Base-by-base conservation (phyloP, 2,797 vertebrate species). In the Kryptolebias ocellatus region DNA sequence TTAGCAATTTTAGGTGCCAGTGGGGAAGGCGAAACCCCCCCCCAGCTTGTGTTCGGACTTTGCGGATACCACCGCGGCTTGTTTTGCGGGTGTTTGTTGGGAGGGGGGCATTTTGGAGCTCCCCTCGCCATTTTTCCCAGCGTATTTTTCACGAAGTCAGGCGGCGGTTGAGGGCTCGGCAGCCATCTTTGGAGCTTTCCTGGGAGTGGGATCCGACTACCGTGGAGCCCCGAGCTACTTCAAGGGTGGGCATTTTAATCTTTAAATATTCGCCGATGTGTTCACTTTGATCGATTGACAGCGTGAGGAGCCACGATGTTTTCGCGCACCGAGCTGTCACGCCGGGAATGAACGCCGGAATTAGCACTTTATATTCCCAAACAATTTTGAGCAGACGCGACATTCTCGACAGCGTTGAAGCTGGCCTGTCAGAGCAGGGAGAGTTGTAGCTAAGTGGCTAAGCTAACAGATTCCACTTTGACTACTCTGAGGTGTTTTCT, bases 171-270 rank as follows among this genome's bases (percentile, higher is more conserved):
- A 92, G 74, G 84, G 75, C 68, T 81, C 90, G 92, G 92, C 93
- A 81, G 94, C 94, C 94, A 95, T 95, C 92, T 95, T 95, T 90
- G 86, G 81, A 50, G 90, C 66, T 82, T 83, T 87, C 80, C 86
- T 89, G 87, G 90, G 86, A 90, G 87, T 90, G 91, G 87, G 87
- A 91, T 75, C 72, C 78, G 87, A 87, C 85, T 84, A 42, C 70
- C 80, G 83, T 83, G 91, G 89, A 90, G 85, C 87, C 88, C 87
- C 74, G 20, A 83, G 81, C 83, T 85, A 93, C 89, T 91, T 88
- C 81, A 89, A 92, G 92, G 90, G 90, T 93, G 93, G 91, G 90
- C 89, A 91, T 91, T 92, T 91, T 79, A 84, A 74, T 60, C 78
- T 78, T 53, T 44, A 58, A 51, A 67, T 70, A 80, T 65, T 65